A percentile compares a stretch with the other conserved stretches of the same genome.
Conservation (phyloP, 1,140 invertebrate species). For the Drosophila bocqueti region DNA sequence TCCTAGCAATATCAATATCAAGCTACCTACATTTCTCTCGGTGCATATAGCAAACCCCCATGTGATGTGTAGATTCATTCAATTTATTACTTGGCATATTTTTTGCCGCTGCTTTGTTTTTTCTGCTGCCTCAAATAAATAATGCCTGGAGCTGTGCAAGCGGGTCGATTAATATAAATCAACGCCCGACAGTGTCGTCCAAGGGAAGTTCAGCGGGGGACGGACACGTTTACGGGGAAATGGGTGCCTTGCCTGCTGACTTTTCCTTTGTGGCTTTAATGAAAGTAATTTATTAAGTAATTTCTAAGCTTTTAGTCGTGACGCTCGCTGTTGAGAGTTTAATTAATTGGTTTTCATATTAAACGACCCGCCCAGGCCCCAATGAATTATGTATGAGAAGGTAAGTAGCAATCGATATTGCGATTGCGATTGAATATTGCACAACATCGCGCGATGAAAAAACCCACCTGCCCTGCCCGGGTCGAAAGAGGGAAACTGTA, state of each 20-base stretch:
- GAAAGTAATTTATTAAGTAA: constrained; percentile 83
- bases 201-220: constrained; percentile 25
- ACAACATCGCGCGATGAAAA: constrained; percentile 16
- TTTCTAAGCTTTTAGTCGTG: constrained; percentile 81
- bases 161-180: constrained; percentile 80
- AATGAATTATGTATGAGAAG: constrained; percentile 72
- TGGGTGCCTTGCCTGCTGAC: constrained; percentile 39
- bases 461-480: constrained; percentile 20
- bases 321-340: constrained; percentile 76
- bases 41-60: constrained; percentile 7
- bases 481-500: constrained; percentile 35
- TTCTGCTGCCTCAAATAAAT: constrained; percentile 66
- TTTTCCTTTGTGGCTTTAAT: constrained; percentile 79
- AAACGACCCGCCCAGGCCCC: constrained; percentile 55
- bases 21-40: background rate
- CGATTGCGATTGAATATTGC: constrained; percentile 42
- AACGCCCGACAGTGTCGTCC: constrained; percentile 74
- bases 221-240: constrained; percentile 20
- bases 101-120: constrained; percentile 60
- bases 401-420: constrained; percentile 57
- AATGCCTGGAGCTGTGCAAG: constrained; percentile 71
- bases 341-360: constrained; percentile 82
- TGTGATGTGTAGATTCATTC: constrained; percentile 54
- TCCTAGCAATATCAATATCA: background rate
- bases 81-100: constrained; percentile 79